These are phyloP conservation scores for Ivindomyrus marchei DNA, from an alignment of 2,113 vertebrate genomes.

Conservation along the genomic window DNA sequence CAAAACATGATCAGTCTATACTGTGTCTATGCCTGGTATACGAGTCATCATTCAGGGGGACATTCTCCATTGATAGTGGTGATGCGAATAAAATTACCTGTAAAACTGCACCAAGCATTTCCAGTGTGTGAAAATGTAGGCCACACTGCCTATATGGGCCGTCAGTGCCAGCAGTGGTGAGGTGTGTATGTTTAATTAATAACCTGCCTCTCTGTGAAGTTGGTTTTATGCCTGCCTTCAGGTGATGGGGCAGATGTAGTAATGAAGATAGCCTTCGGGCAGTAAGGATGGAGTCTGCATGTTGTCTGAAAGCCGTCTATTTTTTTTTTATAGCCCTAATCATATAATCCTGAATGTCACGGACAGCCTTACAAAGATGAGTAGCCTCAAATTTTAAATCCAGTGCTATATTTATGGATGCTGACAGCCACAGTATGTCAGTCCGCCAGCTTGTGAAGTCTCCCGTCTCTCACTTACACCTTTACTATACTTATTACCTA, in stretches of 20 bases:
- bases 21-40: not conserved
- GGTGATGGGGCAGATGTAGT: not conserved
- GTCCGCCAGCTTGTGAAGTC: not conserved
- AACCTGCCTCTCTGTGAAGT: not conserved
- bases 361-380: not conserved
- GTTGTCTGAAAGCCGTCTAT: not conserved
- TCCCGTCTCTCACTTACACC: not conserved
- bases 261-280: not conserved
- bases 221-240: not conserved
- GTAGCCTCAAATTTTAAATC: not conserved
- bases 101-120: not conserved
- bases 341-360: slow-evolving; percentile 7
- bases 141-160: not conserved
- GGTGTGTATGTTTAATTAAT: not conserved
- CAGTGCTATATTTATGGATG: not conserved
- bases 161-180: not conserved
- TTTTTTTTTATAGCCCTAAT: not conserved
- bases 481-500: not conserved
- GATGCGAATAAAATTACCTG: not conserved
- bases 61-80: not conserved
- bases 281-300: not conserved
- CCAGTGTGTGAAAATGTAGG: not conserved
- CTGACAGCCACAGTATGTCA: not conserved
- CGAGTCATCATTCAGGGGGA: not conserved
- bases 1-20: not conserved